Conservation (phyloP, 2,888 invertebrate species). For the Troilus luridus region DNA sequence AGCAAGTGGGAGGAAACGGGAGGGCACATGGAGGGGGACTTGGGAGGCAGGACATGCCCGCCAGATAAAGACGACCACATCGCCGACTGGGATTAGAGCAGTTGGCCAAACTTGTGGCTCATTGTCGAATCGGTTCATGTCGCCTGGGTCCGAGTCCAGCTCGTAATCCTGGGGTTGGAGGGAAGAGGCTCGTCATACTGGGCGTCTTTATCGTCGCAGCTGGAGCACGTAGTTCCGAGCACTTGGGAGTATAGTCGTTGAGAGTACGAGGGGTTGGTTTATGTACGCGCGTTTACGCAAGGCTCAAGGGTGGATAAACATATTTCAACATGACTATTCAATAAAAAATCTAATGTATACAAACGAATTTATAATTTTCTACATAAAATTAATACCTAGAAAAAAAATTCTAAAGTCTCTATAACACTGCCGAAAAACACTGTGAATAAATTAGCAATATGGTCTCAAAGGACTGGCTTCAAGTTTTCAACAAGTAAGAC, state of each 20-base stretch:
- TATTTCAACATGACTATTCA: too few relatives aligned
- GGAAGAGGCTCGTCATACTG: neutral
- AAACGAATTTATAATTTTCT: too few relatives aligned
- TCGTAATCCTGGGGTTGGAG: neutral
- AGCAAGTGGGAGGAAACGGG: neutral
- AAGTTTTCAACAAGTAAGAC: too few relatives aligned
- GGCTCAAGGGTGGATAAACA: too few relatives aligned
- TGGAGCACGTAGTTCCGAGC: neutral
- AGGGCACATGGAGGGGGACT: neutral
- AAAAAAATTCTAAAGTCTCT: too few relatives aligned
- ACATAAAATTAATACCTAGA: too few relatives aligned
- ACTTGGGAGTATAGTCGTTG: neutral
- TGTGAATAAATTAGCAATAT: too few relatives aligned
- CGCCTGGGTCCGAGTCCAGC: neutral
- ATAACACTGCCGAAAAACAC: too few relatives aligned
- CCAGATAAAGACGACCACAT: conserved; percentile 21
- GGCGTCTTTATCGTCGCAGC: neutral
- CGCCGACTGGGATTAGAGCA: conserved; percentile 1
- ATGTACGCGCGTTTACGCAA: neutral
- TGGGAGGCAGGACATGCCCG: neutral
- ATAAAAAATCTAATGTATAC: too few relatives aligned
- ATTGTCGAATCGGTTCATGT: conserved; percentile 25
- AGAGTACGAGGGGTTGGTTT: neutral
- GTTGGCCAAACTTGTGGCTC: conserved; percentile 31
- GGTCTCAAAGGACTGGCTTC: too few relatives aligned